Evolutionary conservation across 2,113 vertebrate species (phyloP).

Genomic region (Psammodynastes pulverulentus): DNA sequence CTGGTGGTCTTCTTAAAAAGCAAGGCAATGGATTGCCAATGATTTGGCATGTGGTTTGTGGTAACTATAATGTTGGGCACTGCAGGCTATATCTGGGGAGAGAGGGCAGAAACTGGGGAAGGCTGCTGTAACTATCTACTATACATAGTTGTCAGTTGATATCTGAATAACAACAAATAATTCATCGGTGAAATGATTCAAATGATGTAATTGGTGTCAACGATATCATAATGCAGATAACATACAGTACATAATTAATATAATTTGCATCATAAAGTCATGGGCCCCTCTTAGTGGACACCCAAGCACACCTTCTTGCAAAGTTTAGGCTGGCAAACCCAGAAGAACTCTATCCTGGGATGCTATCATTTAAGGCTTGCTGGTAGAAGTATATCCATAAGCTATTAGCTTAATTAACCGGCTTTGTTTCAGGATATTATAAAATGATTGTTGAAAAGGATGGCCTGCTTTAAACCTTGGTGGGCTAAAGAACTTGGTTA

Average conservation of each 20-base stretch:
- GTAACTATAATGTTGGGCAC: background rate
- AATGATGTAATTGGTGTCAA: background rate
- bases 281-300: too few species aligned
- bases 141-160: background rate
- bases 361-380: background rate
- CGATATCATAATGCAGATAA: too few species aligned
- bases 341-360: background rate
- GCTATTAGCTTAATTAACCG: background rate
- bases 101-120: background rate
- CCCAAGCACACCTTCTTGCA: too few species aligned
- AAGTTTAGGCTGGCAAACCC: too few species aligned
- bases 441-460: background rate
- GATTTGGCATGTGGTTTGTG: background rate
- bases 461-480: background rate
- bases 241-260: too few species aligned
- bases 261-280: too few species aligned
- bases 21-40: background rate
- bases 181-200: background rate
- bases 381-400: background rate
- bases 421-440: slow-evolving; percentile 2
- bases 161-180: background rate
- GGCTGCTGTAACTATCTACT: background rate
- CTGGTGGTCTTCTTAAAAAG: background rate
- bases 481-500: background rate
- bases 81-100: background rate